phyloP scores from a whole-genome alignment of 2,113 vertebrate species.

The Laticauda laticaudata region DNA sequence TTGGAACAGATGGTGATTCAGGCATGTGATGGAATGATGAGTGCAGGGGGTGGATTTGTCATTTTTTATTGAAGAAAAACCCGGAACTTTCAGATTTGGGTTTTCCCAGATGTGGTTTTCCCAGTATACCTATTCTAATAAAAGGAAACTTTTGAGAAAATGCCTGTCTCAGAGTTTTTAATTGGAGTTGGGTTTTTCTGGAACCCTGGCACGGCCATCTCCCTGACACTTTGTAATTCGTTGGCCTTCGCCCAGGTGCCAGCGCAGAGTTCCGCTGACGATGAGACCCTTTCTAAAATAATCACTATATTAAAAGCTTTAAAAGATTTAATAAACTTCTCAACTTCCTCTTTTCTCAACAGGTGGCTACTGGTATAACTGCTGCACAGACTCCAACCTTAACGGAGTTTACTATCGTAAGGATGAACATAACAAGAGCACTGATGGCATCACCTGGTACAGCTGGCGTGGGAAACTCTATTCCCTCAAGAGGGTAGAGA shows the following conservation, averaged over 20 bases:
- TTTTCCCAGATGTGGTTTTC: too few species aligned
- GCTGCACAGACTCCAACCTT: slow-evolving; percentile 97
- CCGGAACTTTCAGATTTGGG: too few species aligned
- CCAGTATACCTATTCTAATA: too few species aligned
- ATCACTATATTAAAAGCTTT: neutral
- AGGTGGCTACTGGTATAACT: slow-evolving; percentile 99
- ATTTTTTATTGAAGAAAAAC: too few species aligned
- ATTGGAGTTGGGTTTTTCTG: too few species aligned
- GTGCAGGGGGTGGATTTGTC: too few species aligned
- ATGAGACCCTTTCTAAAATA: neutral
- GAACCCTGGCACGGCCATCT: too few species aligned
- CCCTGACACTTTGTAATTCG: neutral
- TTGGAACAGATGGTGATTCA: too few species aligned
- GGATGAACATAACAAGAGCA: slow-evolving; percentile 81
- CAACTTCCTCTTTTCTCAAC: neutral
- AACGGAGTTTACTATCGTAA: slow-evolving; percentile 90
- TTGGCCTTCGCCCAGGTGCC: neutral
- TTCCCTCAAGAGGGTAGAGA: slow-evolving; percentile 91
- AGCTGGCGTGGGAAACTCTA: slow-evolving; percentile 93
- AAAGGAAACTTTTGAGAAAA: too few species aligned
- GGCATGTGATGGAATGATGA: too few species aligned
- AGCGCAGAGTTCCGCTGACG: neutral
- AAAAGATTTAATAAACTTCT: neutral
- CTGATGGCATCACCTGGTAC: slow-evolving; percentile 95
- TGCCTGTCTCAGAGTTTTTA: too few species aligned